These are phyloP conservation scores for Lepilemur septentrionalis DNA, from an alignment of 2,797 vertebrate genomes.

Conservation along the genomic window DNA sequence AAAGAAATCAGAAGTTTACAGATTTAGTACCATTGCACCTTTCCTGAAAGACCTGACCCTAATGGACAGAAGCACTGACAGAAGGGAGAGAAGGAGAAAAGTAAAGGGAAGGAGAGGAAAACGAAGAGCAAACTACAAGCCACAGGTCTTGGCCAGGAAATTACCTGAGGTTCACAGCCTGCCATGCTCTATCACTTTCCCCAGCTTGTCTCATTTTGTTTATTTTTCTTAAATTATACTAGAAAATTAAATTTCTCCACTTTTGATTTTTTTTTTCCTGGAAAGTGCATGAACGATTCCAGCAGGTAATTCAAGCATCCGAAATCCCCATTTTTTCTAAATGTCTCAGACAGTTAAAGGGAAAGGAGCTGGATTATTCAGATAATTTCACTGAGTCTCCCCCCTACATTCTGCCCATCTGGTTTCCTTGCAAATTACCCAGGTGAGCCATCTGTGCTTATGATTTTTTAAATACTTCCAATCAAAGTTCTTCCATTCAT, in stretches of 20 bases:
- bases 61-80: background rate
- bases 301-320: background rate
- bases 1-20: background rate
- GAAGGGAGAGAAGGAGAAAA: background rate
- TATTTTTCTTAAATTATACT: background rate
- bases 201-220: background rate
- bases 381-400: background rate
- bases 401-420: background rate
- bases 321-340: background rate
- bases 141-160: background rate
- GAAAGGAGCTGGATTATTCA: background rate
- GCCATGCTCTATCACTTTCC: background rate
- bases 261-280: background rate
- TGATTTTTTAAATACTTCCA: conserved; percentile 21
- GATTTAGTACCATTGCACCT: background rate
- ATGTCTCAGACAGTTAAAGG: background rate
- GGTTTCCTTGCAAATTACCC: conserved; percentile 8
- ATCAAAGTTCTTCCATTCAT: background rate
- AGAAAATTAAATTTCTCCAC: conserved; percentile 23
- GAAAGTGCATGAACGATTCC: conserved; percentile 21
- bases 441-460: conserved; percentile 30
- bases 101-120: background rate
- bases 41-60: background rate
- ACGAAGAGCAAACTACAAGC: background rate
- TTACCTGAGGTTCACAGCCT: background rate